Evolutionary conservation across 92 coral and sea anemone genomes (phyloP).

Genomic region (Actinostola sp.): DNA sequence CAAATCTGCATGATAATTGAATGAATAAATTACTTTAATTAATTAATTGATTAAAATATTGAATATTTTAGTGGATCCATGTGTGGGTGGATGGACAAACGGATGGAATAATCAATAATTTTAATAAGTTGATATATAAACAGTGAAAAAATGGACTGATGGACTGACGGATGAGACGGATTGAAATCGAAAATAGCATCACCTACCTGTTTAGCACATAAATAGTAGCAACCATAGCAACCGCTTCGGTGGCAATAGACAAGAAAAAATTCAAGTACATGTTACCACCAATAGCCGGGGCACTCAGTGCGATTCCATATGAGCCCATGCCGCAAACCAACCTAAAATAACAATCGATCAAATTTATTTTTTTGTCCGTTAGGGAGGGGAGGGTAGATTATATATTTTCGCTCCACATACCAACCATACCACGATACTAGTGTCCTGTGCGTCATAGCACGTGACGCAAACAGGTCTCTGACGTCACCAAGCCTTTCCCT

Average conservation of each 20-base stretch:
- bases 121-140: too few species aligned
- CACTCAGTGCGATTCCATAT: too few species aligned
- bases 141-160: not conserved
- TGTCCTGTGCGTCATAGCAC: slow-evolving; percentile 39
- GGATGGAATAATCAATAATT: too few species aligned
- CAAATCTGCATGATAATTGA: slow-evolving; percentile 36
- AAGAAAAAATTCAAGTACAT: too few species aligned
- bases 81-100: not conserved
- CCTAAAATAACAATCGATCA: too few species aligned
- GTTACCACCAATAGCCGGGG: too few species aligned
- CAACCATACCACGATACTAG: slow-evolving; percentile 62
- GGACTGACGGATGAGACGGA: not conserved
- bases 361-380: too few species aligned
- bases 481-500: slow-evolving; percentile 58
- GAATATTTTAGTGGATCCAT: not conserved
- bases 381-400: too few species aligned
- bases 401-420: too few species aligned
- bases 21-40: not conserved
- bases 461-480: slow-evolving; percentile 53
- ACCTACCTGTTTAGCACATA: not conserved
- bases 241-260: too few species aligned
- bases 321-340: too few species aligned
- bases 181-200: not conserved
- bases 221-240: slow-evolving; percentile 26
- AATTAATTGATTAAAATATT: not conserved